Conservation (phyloP, 2,888 invertebrate genomes). For the Aphrophora alni region DNA sequence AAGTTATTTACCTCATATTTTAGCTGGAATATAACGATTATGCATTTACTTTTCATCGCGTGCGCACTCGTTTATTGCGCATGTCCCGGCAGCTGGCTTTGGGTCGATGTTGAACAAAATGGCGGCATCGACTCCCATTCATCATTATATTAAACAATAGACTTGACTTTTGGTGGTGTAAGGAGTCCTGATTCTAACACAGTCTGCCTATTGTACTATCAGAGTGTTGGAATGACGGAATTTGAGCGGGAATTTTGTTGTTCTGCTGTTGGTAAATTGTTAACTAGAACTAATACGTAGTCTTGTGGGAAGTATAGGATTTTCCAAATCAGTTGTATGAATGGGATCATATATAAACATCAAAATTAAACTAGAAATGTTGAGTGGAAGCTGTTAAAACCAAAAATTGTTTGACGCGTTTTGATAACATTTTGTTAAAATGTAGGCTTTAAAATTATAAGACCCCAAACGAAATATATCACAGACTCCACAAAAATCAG, state of each 20-base stretch:
- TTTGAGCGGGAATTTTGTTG: neutral
- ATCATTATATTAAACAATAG: conserved; percentile 6
- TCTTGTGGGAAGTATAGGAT: no score
- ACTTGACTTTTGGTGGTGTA: neutral
- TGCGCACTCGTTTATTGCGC: neutral
- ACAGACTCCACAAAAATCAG: no score
- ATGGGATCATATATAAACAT: no score
- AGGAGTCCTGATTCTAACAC: neutral
- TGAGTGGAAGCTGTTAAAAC: no score
- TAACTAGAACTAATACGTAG: no score
- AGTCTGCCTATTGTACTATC: neutral
- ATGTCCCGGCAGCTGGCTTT: neutral
- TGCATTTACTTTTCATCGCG: neutral
- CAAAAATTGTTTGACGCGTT: no score
- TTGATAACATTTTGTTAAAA: no score
- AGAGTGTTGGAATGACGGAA: neutral
- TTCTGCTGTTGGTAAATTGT: no score
- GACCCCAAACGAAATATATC: no score
- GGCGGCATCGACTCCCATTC: neutral
- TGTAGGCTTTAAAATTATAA: no score
- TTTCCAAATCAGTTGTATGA: no score
- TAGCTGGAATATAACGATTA: neutral
- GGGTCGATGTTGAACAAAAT: neutral
- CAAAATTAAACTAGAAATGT: no score
- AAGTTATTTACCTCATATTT: neutral